Conservation (phyloP, 2,113 vertebrate species). For the Protobothrops flavoviridis region DNA sequence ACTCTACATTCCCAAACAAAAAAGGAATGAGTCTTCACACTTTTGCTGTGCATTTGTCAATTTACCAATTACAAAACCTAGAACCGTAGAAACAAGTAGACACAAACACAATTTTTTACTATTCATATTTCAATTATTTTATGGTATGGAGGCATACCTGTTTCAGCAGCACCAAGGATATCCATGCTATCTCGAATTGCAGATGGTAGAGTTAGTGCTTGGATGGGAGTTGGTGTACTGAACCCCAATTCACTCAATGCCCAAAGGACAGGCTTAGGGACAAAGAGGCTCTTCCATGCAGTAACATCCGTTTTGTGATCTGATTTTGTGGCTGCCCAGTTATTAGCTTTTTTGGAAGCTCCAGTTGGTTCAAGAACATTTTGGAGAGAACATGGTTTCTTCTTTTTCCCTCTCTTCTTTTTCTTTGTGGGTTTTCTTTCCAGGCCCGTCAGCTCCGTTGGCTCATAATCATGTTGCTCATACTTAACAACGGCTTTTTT, state of each 20-base stretch:
- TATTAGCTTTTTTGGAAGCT: conserved; percentile 75
- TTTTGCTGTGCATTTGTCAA: neutral
- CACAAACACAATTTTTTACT: neutral
- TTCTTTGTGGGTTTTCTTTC: conserved; percentile 45
- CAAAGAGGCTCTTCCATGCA: conserved; percentile 90
- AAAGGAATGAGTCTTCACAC: neutral
- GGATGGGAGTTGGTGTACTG: conserved; percentile 88
- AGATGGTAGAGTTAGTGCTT: conserved; percentile 85
- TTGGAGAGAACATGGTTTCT: conserved; percentile 27
- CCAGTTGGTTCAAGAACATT: conserved; percentile 29
- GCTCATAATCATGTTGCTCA: neutral
- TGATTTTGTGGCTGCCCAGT: conserved; percentile 74
- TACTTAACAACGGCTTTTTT: neutral
- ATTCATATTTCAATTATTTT: neutral
- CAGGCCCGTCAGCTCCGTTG: neutral
- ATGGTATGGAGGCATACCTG: conserved; percentile 72
- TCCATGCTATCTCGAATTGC: conserved; percentile 93
- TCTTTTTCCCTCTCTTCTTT: conserved; percentile 71
- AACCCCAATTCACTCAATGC: conserved; percentile 90
- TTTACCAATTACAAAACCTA: neutral
- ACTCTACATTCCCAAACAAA: neutral
- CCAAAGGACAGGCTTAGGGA: conserved; percentile 81
- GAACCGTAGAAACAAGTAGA: neutral
- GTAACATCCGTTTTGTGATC: conserved; percentile 77
- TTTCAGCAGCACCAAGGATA: conserved; percentile 94